phyloP scores from a whole-genome alignment of 2,888 invertebrate species.

The Syrista parreyssii region DNA sequence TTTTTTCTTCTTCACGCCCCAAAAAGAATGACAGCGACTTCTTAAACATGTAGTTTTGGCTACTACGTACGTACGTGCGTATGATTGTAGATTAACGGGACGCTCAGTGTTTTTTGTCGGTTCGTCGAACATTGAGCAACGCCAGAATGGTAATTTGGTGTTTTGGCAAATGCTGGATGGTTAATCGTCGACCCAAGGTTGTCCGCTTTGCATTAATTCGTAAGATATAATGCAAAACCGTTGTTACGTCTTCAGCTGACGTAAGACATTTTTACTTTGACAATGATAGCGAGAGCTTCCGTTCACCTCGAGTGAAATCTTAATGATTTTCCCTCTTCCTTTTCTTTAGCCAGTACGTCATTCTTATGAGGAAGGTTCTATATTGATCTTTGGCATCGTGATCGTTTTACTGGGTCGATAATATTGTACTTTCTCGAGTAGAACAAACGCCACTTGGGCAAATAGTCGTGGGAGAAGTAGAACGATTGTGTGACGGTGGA shows the following conservation, averaged over 20 bases:
- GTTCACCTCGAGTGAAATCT: background rate
- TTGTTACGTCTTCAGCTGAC: background rate
- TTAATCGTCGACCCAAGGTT: background rate
- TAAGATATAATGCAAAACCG: background rate
- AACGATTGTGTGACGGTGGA: background rate
- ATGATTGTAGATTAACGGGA: background rate
- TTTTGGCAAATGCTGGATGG: background rate
- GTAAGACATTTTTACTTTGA: background rate
- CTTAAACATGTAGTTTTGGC: background rate
- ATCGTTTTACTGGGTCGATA: background rate
- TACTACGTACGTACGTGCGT: background rate
- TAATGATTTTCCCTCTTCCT: background rate
- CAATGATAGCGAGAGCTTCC: background rate
- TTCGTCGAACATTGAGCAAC: background rate
- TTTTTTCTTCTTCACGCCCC: background rate
- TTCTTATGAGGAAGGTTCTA: background rate
- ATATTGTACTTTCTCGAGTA: background rate
- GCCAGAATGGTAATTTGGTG: background rate
- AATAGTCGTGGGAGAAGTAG: background rate
- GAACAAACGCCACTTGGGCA: background rate
- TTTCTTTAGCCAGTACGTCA: background rate
- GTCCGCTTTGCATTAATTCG: too few relatives aligned
- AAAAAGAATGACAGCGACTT: background rate
- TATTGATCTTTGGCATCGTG: background rate
- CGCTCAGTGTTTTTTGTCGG: background rate